Evolutionary conservation across 2,797 vertebrate genomes (phyloP).

Genomic region (Heliangelus exortis): DNA sequence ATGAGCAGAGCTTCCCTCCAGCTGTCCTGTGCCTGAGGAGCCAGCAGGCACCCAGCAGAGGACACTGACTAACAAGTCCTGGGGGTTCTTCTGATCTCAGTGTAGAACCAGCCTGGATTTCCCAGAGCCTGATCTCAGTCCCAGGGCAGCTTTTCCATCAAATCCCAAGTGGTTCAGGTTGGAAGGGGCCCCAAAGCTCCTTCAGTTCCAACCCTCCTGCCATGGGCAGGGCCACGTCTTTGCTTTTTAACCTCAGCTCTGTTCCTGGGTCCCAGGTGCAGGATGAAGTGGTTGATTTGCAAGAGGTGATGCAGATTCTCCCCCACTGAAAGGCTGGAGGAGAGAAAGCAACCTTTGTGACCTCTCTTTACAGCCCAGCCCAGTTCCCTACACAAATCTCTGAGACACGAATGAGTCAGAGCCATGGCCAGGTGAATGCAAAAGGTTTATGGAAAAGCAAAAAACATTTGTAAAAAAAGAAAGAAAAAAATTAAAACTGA

Average conservation of each 20-base stretch:
- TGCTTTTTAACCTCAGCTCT: background rate
- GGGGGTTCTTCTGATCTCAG: fast-evolving
- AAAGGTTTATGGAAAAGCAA: background rate
- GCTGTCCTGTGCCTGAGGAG: background rate
- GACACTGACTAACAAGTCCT: background rate
- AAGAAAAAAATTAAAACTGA: background rate
- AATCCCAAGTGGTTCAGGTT: no score
- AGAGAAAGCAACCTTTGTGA: background rate
- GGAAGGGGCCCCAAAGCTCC: no score
- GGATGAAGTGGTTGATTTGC: background rate
- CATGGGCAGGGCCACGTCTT: no score
- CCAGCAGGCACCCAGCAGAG: background rate
- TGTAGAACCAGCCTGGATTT: background rate
- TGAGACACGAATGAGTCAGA: slow-evolving; percentile 17
- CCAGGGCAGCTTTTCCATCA: background rate
- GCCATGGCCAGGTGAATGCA: background rate
- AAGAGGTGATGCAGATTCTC: background rate
- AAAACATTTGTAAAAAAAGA: background rate
- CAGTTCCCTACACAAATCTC: background rate
- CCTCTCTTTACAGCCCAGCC: background rate
- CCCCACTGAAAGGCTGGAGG: background rate
- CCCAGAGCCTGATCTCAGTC: background rate
- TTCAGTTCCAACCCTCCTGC: no score
- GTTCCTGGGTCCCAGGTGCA: background rate
- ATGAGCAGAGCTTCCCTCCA: background rate